Base-by-base conservation (phyloP, 2,888 invertebrate genomes). In the Drymonia ruficornis region DNA sequence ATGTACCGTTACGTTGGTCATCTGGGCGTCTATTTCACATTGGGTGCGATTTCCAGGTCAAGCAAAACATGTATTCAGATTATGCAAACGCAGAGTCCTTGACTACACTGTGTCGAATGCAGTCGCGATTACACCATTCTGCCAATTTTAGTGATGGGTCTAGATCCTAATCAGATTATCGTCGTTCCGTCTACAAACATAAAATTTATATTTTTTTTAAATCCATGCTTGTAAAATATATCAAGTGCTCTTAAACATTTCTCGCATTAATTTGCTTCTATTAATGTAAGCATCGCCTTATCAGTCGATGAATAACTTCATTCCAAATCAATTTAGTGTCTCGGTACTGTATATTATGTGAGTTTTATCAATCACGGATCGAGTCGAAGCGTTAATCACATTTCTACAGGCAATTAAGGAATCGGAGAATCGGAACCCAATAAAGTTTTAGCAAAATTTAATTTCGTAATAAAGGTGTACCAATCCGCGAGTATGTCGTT, bases 401-500 rank as follows among this genome's bases (percentile, higher is more conserved):
- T 66, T 67, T 77, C 80, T 75, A 71, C 71, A 80, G 74, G 70
- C 78, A 78, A 81, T 83, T 79, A 82, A 74, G 76, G 73, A 72
- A 60, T 65, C 61, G 53, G 65, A n/a, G n/a, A n/a, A n/a, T n/a
- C n/a, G n/a, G n/a, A n/a, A 63, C 65, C 64, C 50, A 53, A 78
- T 74, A 76, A 49, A 58, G 76, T 80, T 81, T 76, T 56, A 69
- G 58, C 67, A 65, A 73, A 77, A 53, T 53, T 73, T 70, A 61
- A 74, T 73, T 76, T 76, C 56, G 71, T 66, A 72, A 67, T 58
- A 61, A 67, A 65, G 61, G 59, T 61, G 69, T 57, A 62, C 61
- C 56, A 59, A 68, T 65, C 67, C 61, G 69, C 70, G 60, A 61
- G 58, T 23, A 23, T 23, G 6, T 67, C 64, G 69, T 78, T 76